These are phyloP conservation scores for Tipula helvola DNA, from an alignment of 2,888 invertebrate species.

Conservation along the genomic window DNA sequence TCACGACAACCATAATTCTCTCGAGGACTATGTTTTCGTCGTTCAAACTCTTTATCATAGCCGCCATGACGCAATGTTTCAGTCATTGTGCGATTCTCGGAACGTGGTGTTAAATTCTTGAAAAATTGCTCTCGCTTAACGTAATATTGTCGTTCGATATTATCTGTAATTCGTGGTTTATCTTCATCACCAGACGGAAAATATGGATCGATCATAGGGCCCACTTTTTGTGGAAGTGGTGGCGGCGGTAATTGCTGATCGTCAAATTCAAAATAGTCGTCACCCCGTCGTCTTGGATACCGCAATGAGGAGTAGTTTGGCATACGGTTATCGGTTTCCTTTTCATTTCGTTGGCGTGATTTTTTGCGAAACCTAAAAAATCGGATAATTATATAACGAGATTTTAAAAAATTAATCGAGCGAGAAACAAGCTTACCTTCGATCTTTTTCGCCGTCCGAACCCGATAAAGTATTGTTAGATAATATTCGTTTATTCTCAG, in stretches of 20 bases:
- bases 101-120: conserved; percentile 12
- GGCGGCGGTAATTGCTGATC: conserved; percentile 14
- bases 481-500: conserved; percentile 27
- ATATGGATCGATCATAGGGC: background rate
- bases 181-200: background rate
- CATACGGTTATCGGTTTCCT: conserved; percentile 29
- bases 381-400: background rate
- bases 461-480: conserved; percentile 32
- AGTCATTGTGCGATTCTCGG: conserved; percentile 9
- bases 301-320: conserved; percentile 18
- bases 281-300: conserved; percentile 27
- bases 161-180: background rate
- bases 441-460: conserved; percentile 44
- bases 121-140: conserved; percentile 5
- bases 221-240: background rate
- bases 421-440: conserved; percentile 30
- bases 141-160: conserved; percentile 12
- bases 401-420: background rate
- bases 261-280: conserved; percentile 31
- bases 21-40: background rate
- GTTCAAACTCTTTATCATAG: conserved; percentile 6
- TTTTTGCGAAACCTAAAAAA: conserved; percentile 33
- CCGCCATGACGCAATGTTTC: background rate
- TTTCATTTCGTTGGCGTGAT: conserved; percentile 35
- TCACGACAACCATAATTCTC: background rate